phyloP scores from a whole-genome alignment of 2,797 vertebrate genomes.

The Podarcis lilfordi region DNA sequence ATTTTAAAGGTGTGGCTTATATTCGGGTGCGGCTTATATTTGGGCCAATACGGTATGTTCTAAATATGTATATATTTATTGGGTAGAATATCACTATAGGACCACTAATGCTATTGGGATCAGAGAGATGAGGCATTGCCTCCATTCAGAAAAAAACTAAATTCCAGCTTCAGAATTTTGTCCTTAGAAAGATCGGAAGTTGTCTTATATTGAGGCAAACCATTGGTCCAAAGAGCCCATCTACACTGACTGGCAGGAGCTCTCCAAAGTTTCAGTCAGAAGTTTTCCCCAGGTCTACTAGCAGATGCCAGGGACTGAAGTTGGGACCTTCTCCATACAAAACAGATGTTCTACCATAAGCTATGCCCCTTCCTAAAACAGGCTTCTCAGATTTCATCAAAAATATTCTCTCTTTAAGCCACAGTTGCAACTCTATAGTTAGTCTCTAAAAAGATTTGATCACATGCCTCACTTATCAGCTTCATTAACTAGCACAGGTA shows the following conservation, averaged over 20 bases:
- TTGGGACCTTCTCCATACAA: no score
- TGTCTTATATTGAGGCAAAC: neutral
- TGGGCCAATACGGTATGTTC: no score
- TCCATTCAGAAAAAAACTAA: no score
- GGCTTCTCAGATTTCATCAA: neutral
- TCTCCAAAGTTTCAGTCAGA: no score
- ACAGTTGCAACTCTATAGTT: neutral
- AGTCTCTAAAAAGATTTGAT: neutral
- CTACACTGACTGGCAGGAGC: no score
- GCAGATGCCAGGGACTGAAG: no score
- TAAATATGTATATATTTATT: neutral
- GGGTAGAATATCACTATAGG: neutral
- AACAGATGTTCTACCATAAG: no score
- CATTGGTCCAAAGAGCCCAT: neutral
- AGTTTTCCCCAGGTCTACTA: no score
- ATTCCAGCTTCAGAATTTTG: neutral
- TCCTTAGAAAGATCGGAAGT: neutral
- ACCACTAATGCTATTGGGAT: neutral
- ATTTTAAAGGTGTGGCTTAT: no score
- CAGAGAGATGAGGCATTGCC: neutral
- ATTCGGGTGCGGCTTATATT: no score
- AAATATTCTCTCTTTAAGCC: neutral
- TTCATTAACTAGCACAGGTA: neutral
- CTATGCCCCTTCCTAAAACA: no score
- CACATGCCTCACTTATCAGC: neutral